Evolutionary conservation across 35 echinoderm and acorn worm species (phyloP).

Genomic region (Ophioderma brevispina): DNA sequence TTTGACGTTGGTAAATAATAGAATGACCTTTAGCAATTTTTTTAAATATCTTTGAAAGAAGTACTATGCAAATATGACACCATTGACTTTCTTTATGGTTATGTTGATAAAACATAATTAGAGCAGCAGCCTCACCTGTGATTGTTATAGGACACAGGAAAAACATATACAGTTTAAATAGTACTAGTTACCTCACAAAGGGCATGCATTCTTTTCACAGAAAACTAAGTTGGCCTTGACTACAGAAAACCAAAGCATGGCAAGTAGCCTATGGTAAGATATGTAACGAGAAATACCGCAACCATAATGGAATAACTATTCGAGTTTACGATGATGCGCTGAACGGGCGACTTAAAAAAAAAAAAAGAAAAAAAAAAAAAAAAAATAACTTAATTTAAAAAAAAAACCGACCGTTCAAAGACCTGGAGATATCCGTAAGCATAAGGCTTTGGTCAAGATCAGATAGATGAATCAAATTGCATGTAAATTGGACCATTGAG

Average conservation of each 20-base stretch:
- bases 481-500: slow-evolving; percentile 99
- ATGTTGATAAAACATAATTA: no score
- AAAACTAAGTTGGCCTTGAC: slow-evolving; percentile 94
- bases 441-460: slow-evolving; percentile 87
- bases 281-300: slow-evolving; percentile 90
- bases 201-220: slow-evolving; percentile 52
- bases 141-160: not conserved
- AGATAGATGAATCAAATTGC: slow-evolving; percentile 94
- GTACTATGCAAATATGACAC: no score
- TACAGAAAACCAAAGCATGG: slow-evolving; percentile 95
- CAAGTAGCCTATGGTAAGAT: slow-evolving; percentile 77
- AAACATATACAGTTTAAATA: not conserved
- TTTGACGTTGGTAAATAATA: not conserved
- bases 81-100: no score
- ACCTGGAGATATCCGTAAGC: slow-evolving; percentile 95
- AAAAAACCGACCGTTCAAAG: slow-evolving; percentile 88
- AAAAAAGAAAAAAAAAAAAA: no score
- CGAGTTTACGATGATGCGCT: slow-evolving; percentile 90
- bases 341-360: no score
- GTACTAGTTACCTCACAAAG: not conserved
- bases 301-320: slow-evolving; percentile 95
- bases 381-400: no score
- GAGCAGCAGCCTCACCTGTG: no score
- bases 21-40: no score
- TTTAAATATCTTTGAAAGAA: no score